Conservation (phyloP, 2,113 vertebrate species). For the Fulica atra region DNA sequence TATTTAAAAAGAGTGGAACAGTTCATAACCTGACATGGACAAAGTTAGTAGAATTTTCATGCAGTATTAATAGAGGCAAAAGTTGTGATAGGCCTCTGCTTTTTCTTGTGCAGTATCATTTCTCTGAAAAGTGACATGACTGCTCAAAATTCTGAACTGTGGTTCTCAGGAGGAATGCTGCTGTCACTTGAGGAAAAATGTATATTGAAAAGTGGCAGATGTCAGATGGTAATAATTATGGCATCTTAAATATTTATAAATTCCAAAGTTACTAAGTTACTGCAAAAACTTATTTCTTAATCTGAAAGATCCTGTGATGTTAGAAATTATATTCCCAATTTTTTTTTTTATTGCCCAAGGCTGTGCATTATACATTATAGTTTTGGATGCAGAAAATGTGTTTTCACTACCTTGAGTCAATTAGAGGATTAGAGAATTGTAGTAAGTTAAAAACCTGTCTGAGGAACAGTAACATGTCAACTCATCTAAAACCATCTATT, state of each 20-base stretch:
- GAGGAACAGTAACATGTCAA: background rate
- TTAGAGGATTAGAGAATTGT: background rate
- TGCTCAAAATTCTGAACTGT: background rate
- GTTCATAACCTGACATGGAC: background rate
- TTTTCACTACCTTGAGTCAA: background rate
- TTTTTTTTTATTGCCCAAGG: background rate
- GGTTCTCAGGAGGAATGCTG: background rate
- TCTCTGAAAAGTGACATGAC: background rate
- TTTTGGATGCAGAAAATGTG: background rate
- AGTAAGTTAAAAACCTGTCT: background rate
- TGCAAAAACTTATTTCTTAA: background rate
- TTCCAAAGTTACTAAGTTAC: background rate
- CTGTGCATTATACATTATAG: background rate
- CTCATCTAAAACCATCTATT: background rate
- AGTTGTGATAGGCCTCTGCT: background rate
- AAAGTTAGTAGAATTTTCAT: background rate
- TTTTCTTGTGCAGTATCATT: background rate
- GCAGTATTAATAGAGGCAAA: background rate
- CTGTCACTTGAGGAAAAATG: background rate
- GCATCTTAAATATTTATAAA: slow-evolving; percentile 9
- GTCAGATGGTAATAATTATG: background rate
- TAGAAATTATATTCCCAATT: background rate
- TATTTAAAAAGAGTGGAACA: background rate
- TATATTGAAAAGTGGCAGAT: background rate
- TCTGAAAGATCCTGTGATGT: background rate